Conservation (phyloP, 2,888 invertebrate species). For the Octodonta nipae region DNA sequence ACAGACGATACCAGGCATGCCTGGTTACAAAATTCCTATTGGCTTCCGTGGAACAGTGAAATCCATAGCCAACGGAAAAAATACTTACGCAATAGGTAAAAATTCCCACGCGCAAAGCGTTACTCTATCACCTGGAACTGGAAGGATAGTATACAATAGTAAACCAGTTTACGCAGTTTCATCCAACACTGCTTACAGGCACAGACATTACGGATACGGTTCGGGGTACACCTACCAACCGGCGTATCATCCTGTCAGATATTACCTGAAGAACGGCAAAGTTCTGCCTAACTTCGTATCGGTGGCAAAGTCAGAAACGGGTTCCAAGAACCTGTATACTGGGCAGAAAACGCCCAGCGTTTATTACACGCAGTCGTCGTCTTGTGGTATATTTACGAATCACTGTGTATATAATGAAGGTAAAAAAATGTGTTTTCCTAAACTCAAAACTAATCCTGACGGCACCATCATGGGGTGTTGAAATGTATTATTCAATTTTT, state of each 20-base stretch:
- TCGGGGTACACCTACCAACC: constrained; percentile 31
- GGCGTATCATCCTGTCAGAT: constrained; percentile 23
- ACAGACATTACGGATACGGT: constrained; percentile 27
- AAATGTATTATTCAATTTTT: constrained; percentile 17
- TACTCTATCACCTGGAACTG: constrained; percentile 30
- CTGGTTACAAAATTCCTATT: constrained; percentile 47
- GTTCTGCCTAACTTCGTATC: constrained; percentile 59
- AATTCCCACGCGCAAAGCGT: constrained; percentile 58
- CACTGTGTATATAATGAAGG: constrained; percentile 69
- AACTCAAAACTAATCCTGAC: constrained; percentile 63
- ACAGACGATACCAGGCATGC: constrained; percentile 51
- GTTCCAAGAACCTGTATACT: constrained; percentile 42
- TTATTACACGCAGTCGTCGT: constrained; percentile 75
- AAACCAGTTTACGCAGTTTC: constrained; percentile 28
- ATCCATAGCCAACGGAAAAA: constrained; percentile 49
- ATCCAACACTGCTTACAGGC: constrained; percentile 25
- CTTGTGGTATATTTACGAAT: constrained; percentile 77
- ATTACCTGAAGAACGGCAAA: constrained; percentile 32
- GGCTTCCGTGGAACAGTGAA: constrained; percentile 54
- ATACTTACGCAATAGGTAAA: constrained; percentile 45
- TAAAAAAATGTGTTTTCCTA: constrained; percentile 70
- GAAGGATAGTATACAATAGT: constrained; percentile 29
- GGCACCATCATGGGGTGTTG: constrained; percentile 53
- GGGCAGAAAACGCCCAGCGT: constrained; percentile 64
- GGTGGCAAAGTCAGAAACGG: constrained; percentile 67